phyloP scores from a whole-genome alignment of 2,888 invertebrate genomes.

The Himalopsyche kuldschensis region DNA sequence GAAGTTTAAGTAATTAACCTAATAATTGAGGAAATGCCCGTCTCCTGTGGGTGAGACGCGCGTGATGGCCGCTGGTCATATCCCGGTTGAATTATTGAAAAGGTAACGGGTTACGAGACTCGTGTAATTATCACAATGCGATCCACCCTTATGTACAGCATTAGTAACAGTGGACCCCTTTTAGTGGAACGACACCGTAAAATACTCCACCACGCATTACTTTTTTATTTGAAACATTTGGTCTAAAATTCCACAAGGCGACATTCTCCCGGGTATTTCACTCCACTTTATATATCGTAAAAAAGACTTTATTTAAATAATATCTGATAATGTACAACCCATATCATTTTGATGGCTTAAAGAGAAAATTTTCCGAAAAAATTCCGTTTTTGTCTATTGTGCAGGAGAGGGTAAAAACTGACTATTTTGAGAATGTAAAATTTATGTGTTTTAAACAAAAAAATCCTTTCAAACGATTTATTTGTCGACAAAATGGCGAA shows the following conservation, averaged over 20 bases:
- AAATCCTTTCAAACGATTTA: too few species aligned
- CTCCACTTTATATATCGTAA: neutral
- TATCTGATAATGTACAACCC: neutral
- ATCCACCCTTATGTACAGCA: neutral
- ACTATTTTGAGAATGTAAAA: too few species aligned
- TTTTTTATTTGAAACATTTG: neutral
- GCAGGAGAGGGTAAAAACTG: too few species aligned
- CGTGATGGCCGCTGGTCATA: neutral
- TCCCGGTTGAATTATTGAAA: neutral
- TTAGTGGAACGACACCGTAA: neutral
- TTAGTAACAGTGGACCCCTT: neutral
- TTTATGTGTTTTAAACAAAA: too few species aligned
- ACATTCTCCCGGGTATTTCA: neutral
- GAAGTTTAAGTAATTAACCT: neutral
- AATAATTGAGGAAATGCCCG: neutral
- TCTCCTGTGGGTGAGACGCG: neutral
- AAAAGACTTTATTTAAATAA: neutral
- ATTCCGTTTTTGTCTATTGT: too few species aligned
- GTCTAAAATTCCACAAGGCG: neutral
- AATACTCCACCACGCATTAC: neutral
- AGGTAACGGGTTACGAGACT: neutral
- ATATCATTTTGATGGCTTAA: too few species aligned
- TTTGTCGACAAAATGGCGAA: too few species aligned
- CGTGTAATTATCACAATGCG: neutral
- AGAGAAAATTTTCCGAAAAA: too few species aligned